These are phyloP conservation scores for Equus quagga DNA, from an alignment of 2,113 vertebrate genomes.

Conservation along the genomic window DNA sequence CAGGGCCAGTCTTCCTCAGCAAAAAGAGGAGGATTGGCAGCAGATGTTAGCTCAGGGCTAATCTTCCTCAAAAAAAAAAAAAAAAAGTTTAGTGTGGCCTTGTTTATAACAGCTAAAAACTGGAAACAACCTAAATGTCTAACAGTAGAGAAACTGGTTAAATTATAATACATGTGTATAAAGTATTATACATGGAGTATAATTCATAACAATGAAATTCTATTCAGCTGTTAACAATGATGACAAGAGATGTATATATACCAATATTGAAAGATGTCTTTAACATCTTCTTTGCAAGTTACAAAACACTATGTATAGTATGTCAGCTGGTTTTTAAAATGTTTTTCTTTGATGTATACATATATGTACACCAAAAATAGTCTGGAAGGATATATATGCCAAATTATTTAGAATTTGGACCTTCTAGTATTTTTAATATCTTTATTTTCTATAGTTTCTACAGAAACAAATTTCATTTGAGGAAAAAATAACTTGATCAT, in stretches of 20 bases:
- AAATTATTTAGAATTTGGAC: conserved; percentile 28
- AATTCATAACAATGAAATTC: background rate
- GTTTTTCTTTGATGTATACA: background rate
- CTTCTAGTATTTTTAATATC: background rate
- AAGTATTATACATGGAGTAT: background rate
- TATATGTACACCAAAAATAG: background rate
- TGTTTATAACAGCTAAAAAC: conserved; percentile 30
- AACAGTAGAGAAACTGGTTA: background rate
- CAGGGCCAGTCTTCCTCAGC: too few species aligned
- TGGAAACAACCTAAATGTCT: background rate
- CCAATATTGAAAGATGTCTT: background rate
- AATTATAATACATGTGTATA: background rate
- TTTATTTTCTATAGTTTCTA: conserved; percentile 17
- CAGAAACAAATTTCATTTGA: background rate
- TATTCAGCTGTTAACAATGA: background rate
- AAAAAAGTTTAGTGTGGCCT: background rate
- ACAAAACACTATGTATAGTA: background rate
- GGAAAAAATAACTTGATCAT: background rate
- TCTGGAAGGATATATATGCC: background rate
- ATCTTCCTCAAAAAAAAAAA: too few species aligned
- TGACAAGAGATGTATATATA: background rate
- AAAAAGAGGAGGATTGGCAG: too few species aligned
- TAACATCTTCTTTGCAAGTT: background rate
- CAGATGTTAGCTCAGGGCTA: too few species aligned
- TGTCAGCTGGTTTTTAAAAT: background rate